Evolutionary conservation across 2,113 vertebrate species (phyloP).

Genomic region (Hyaena hyaena): DNA sequence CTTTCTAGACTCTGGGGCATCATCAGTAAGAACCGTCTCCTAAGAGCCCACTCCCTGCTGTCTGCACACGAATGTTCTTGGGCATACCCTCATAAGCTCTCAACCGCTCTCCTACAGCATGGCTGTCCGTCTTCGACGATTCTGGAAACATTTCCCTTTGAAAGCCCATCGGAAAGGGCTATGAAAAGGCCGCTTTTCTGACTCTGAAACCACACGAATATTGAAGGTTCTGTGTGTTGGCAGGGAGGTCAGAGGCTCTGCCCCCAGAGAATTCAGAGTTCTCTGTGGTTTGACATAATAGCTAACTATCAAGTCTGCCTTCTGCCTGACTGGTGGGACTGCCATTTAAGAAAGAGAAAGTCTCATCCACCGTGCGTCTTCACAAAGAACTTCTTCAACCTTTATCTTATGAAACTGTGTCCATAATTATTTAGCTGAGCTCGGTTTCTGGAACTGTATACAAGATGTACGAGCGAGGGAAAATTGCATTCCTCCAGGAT

Average conservation of each 20-base stretch:
- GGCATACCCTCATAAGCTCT: too few species aligned
- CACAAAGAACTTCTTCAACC: neutral
- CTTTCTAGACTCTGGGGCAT: neutral
- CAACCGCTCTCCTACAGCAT: accelerated
- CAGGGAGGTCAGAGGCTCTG: constrained; percentile 34
- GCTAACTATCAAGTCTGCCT: constrained; percentile 56
- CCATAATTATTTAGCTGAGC: neutral
- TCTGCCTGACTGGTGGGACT: neutral
- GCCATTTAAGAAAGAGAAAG: constrained; percentile 24
- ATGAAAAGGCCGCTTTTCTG: neutral
- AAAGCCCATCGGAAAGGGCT: neutral
- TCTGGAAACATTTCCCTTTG: neutral
- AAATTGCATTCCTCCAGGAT: neutral
- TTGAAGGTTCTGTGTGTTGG: neutral
- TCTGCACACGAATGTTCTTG: accelerated
- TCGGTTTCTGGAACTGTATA: neutral
- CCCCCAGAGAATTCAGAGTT: neutral
- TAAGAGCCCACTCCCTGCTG: neutral
- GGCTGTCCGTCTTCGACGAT: neutral
- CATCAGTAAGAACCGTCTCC: neutral
- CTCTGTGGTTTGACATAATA: constrained; percentile 45
- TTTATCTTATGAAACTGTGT: neutral
- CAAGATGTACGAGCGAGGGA: neutral
- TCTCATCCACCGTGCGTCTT: neutral
- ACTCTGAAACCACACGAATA: constrained; percentile 14